These are phyloP conservation scores for Dasypogon diadema DNA, from an alignment of 2,888 invertebrate genomes.

Conservation along the genomic window DNA sequence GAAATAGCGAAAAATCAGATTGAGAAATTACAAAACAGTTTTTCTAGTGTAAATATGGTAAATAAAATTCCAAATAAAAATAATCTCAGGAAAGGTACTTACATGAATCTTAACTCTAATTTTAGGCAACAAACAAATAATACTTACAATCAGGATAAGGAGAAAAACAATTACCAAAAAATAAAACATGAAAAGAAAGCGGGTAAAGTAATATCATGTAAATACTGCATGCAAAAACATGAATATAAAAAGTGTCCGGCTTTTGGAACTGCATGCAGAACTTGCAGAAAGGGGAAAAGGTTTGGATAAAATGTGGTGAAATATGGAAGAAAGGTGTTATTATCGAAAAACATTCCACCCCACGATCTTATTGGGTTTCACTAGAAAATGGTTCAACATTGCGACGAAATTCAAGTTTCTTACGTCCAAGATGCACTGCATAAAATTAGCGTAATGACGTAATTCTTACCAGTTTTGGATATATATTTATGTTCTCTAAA, in stretches of 20 bases:
- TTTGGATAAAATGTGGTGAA: background rate
- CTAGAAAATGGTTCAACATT: no score
- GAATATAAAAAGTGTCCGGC: background rate
- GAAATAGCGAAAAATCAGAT: slow-evolving; percentile 32
- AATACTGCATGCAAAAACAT: background rate
- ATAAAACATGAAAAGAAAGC: background rate
- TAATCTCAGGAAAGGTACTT: background rate
- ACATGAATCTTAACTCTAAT: background rate
- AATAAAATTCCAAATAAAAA: slow-evolving; percentile 1
- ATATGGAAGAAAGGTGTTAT: background rate
- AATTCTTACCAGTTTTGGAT: no score
- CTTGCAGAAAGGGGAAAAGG: background rate
- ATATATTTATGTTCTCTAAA: no score
- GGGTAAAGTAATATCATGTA: background rate
- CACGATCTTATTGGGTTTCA: background rate
- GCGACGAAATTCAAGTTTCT: no score
- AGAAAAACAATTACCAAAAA: background rate
- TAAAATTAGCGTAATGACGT: no score
- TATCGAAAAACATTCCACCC: no score
- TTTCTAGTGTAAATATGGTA: background rate
- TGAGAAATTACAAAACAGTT: background rate
- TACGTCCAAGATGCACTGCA: no score
- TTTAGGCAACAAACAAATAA: background rate
- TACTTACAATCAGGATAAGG: background rate
- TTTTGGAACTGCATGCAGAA: background rate